Evolutionary conservation across 2,797 vertebrate species (phyloP).

Genomic region (Vultur gryphus): DNA sequence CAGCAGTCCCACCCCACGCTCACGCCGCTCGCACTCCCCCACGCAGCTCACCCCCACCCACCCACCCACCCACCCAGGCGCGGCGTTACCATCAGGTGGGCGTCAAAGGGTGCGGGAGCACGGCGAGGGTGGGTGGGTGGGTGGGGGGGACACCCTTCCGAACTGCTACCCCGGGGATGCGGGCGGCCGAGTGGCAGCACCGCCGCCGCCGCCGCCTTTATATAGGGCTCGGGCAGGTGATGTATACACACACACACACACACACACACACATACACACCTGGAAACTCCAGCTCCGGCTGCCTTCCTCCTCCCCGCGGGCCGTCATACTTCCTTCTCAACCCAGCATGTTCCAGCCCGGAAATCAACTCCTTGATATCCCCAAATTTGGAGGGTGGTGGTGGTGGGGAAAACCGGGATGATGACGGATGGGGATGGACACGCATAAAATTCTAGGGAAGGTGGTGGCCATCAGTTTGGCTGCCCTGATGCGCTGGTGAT

Average conservation of each 20-base stretch:
- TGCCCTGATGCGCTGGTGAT: background rate
- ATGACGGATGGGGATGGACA: background rate
- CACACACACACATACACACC: constrained; percentile 5
- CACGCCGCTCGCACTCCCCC: no score
- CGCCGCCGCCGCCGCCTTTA: constrained; percentile 8
- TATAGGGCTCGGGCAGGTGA: constrained; percentile 38
- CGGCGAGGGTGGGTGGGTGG: background rate
- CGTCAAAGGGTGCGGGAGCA: background rate
- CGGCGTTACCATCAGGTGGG: background rate
- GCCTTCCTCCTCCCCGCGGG: constrained; percentile 44
- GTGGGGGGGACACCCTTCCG: rapidly evolving
- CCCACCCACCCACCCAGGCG: no score
- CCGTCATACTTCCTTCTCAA: constrained; percentile 1
- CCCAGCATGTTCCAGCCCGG: background rate
- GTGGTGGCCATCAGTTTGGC: background rate
- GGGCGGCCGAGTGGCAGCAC: background rate
- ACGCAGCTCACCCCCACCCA: background rate
- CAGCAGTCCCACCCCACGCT: background rate
- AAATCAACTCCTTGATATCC: background rate
- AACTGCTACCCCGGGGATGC: background rate
- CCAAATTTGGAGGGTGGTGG: background rate
- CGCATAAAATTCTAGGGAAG: background rate
- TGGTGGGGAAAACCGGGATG: no score
- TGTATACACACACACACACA: background rate
- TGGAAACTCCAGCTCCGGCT: constrained; percentile 57